phyloP scores from a whole-genome alignment of 2,888 invertebrate species.

The Peribatodes rhomboidaria region DNA sequence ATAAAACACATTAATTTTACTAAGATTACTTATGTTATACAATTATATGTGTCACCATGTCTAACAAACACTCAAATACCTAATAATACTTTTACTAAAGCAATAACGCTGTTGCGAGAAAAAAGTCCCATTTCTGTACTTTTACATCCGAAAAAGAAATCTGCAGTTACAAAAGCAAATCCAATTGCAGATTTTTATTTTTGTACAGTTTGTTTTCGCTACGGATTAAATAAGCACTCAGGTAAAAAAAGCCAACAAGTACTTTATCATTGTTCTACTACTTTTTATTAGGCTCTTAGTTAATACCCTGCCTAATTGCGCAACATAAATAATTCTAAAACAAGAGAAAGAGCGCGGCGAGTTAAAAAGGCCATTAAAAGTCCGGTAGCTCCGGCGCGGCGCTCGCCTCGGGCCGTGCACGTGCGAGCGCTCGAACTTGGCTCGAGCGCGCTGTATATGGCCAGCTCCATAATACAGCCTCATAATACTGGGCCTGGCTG shows the following conservation, averaged over 20 bases:
- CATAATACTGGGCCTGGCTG: slow-evolving; percentile 21
- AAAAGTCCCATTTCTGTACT: too few relatives aligned
- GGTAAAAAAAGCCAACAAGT: neutral
- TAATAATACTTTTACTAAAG: too few relatives aligned
- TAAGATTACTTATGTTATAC: too few relatives aligned
- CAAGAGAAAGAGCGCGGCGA: slow-evolving; percentile 59
- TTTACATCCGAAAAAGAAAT: too few relatives aligned
- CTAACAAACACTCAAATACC: too few relatives aligned
- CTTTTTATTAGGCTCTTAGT: slow-evolving; percentile 31
- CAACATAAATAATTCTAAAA: slow-evolving; percentile 52
- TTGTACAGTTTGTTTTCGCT: too few relatives aligned
- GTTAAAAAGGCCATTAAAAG: slow-evolving; percentile 74
- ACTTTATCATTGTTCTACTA: neutral
- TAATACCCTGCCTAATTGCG: slow-evolving; percentile 50
- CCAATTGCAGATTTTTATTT: neutral
- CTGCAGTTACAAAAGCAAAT: neutral
- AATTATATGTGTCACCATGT: too few relatives aligned
- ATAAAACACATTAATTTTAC: too few relatives aligned
- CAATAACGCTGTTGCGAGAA: too few relatives aligned
- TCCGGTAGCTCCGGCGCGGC: slow-evolving; percentile 68
- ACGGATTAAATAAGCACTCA: neutral
- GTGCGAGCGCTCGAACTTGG: slow-evolving; percentile 38
- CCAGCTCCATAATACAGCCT: slow-evolving; percentile 32
- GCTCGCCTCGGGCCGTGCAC: slow-evolving; percentile 69
- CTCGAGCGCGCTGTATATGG: slow-evolving; percentile 58